Conservation (phyloP, 2,113 vertebrate genomes). For the Cyanoramphus novaezelandiae region DNA sequence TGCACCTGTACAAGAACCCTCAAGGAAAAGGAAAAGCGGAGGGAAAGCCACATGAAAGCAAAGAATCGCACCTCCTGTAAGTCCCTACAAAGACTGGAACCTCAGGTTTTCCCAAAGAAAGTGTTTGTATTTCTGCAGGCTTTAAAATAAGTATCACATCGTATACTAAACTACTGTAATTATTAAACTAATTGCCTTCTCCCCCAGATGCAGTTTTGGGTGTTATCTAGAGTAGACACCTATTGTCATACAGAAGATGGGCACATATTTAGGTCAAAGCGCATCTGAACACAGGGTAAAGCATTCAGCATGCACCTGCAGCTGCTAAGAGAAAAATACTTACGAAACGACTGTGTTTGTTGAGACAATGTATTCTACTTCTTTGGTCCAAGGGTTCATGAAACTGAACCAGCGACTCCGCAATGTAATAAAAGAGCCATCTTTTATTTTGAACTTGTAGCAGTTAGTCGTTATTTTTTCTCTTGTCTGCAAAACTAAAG, state of each 20-base stretch:
- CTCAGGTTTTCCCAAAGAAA: not conserved
- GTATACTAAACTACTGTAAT: not conserved
- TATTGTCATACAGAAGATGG: not conserved
- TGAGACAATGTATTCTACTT: constrained; percentile 98
- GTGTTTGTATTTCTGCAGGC: not conserved
- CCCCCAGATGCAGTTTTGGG: not conserved
- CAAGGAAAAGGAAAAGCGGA: not conserved
- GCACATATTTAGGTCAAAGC: not conserved
- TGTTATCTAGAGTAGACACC: not conserved
- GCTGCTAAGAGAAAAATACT: constrained; percentile 68
- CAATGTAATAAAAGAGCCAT: constrained; percentile 97
- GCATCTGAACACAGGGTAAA: not conserved
- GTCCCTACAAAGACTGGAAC: not conserved
- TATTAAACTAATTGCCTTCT: not conserved
- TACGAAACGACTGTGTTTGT: constrained; percentile 97
- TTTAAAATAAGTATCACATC: not conserved
- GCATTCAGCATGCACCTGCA: not conserved
- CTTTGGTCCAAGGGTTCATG: constrained; percentile 99
- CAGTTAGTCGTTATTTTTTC: constrained; percentile 97
- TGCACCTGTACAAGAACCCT: not conserved
- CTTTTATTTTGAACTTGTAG: constrained; percentile 99
- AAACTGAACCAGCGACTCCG: constrained; percentile 99
- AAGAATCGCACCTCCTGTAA: not conserved
- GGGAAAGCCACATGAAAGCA: not conserved
- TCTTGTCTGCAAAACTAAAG: constrained; percentile 93